phyloP scores from a whole-genome alignment of 2,888 invertebrate species.

The Troglohyphantes excavatus region DNA sequence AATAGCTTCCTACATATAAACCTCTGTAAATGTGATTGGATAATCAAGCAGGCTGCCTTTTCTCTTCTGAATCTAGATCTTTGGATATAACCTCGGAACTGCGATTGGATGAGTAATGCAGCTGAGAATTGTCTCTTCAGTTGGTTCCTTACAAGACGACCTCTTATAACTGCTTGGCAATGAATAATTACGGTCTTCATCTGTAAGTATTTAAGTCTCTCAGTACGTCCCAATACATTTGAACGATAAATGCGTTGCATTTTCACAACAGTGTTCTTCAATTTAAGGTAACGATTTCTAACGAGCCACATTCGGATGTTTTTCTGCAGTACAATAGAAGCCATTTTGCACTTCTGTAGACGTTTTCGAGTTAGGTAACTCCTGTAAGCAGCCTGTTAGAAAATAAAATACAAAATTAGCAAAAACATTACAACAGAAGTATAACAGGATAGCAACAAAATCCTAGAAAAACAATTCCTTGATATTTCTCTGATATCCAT shows the following conservation, averaged over 20 bases:
- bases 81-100: conserved; percentile 1
- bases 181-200: not conserved
- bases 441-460: no score
- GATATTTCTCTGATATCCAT: no score
- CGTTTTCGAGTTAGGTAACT: conserved; percentile 61
- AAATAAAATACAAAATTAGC: not conserved
- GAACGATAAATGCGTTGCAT: conserved; percentile 15
- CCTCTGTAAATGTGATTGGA: conserved; percentile 18
- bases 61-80: conserved; percentile 3
- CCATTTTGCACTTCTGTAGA: conserved; percentile 21
- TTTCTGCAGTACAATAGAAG: conserved; percentile 35
- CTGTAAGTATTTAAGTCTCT: conserved; percentile 21
- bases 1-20: not conserved
- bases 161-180: conserved; percentile 75
- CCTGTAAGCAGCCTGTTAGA: conserved; percentile 79
- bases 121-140: not conserved
- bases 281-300: not conserved
- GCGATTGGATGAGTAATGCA: conserved; percentile 22
- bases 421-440: no score
- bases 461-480: no score
- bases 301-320: conserved; percentile 14
- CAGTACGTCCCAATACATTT: not conserved
- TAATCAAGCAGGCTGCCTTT: not conserved
- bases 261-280: conserved; percentile 7
- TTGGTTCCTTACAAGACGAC: not conserved